Conservation (phyloP, 2,888 invertebrate species). For the Arge pagana region DNA sequence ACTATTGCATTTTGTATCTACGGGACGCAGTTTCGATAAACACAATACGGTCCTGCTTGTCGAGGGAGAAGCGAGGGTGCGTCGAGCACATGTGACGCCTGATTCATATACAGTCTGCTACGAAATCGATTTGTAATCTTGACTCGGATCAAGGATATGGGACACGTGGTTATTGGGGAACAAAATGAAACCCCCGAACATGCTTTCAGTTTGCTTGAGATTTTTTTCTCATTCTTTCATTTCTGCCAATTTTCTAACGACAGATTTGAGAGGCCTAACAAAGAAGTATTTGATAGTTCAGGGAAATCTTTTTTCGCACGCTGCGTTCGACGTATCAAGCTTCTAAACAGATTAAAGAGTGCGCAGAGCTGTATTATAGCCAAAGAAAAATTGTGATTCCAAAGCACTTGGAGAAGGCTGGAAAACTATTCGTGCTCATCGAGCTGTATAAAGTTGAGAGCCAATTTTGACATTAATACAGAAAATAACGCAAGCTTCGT, state of each 20-base stretch:
- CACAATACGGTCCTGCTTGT: slow-evolving; percentile 3
- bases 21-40: slow-evolving; percentile 13
- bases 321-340: slow-evolving; percentile 27
- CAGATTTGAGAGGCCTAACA: neutral
- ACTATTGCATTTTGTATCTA: slow-evolving; percentile 5
- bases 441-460: no score
- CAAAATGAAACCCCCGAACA: slow-evolving; percentile 1
- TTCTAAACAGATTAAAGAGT: no score
- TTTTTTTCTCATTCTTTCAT: slow-evolving; percentile 26
- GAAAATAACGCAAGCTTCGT: no score
- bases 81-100: slow-evolving; percentile 58
- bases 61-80: slow-evolving; percentile 45
- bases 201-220: slow-evolving; percentile 23
- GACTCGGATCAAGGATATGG: slow-evolving; percentile 54
- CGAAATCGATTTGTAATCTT: slow-evolving; percentile 59
- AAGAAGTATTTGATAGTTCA: no score
- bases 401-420: no score
- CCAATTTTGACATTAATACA: no score
- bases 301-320: no score
- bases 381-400: no score
- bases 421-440: no score
- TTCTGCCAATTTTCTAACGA: slow-evolving; percentile 26
- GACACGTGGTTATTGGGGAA: slow-evolving; percentile 20
- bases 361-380: no score
- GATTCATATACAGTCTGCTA: slow-evolving; percentile 58